Conservation (phyloP, 2,113 vertebrate genomes). For the Corapipo altera region DNA sequence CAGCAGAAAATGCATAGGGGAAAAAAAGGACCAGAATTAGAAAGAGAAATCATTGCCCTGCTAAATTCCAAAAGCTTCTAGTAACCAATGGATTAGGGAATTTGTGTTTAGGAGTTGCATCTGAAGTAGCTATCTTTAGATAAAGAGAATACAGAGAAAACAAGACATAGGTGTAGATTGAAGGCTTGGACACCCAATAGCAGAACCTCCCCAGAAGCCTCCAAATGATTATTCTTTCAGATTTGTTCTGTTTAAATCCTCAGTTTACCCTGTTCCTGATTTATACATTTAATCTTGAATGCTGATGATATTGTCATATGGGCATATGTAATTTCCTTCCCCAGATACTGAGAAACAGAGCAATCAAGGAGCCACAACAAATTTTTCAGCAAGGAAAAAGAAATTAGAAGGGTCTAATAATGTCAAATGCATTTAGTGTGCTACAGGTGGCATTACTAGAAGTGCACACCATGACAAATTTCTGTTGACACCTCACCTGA, state of each 20-base stretch:
- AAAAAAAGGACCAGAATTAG: neutral
- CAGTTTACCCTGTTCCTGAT: neutral
- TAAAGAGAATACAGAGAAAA: neutral
- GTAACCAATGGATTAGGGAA: neutral
- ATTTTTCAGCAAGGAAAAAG: neutral
- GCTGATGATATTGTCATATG: neutral
- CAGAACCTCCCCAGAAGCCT: neutral
- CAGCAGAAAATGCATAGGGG: neutral
- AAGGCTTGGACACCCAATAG: neutral
- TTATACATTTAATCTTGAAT: neutral
- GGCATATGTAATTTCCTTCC: neutral
- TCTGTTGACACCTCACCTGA: neutral
- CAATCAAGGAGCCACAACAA: neutral
- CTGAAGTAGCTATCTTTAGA: neutral
- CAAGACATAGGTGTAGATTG: neutral
- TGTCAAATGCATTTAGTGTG: neutral
- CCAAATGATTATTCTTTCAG: neutral
- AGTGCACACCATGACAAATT: neutral
- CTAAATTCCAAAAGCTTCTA: neutral
- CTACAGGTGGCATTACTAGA: neutral
- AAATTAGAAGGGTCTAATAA: neutral
- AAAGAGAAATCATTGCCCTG: neutral
- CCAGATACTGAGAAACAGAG: neutral
- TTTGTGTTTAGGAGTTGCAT: neutral
- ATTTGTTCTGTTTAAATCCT: neutral